Percentiles rank a stretch among this genome's conserved stretches.
These are phyloP conservation scores for Aplysia californica DNA, from an alignment of 1,140 invertebrate genomes.

Conservation along the genomic window DNA sequence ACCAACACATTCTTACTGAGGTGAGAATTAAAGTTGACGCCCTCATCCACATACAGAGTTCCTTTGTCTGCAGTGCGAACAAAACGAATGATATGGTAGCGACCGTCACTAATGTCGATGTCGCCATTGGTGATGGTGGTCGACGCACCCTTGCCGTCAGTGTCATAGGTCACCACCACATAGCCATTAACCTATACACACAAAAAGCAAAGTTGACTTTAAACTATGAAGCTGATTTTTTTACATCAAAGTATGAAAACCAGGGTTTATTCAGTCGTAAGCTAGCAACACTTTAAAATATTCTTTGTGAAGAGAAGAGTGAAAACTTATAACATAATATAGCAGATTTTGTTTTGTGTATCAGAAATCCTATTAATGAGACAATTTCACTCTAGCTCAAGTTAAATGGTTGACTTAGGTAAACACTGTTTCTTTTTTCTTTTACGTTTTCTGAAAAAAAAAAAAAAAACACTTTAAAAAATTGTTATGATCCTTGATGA, in stretches of 20 bases:
- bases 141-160: conserved; percentile 35
- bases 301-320: too few relatives aligned
- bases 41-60: conserved; percentile 47
- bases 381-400: too few relatives aligned
- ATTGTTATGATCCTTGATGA: too few relatives aligned
- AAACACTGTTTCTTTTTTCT: too few relatives aligned
- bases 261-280: too few relatives aligned
- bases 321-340: too few relatives aligned
- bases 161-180: conserved; percentile 50
- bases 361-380: too few relatives aligned
- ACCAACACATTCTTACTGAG: conserved; percentile 40
- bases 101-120: conserved; percentile 49
- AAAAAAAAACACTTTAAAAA: background rate
- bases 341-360: too few relatives aligned
- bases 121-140: conserved; percentile 33
- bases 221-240: background rate
- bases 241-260: background rate
- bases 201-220: background rate
- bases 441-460: too few relatives aligned
- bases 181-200: conserved; percentile 53
- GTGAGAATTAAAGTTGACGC: conserved; percentile 30
- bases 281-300: too few relatives aligned
- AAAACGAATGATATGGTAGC: conserved; percentile 59
- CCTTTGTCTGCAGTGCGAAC: conserved; percentile 44
- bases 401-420: too few relatives aligned